Base-by-base conservation (phyloP, 2,888 invertebrate species). In the Synanthedon myopaeformis region DNA sequence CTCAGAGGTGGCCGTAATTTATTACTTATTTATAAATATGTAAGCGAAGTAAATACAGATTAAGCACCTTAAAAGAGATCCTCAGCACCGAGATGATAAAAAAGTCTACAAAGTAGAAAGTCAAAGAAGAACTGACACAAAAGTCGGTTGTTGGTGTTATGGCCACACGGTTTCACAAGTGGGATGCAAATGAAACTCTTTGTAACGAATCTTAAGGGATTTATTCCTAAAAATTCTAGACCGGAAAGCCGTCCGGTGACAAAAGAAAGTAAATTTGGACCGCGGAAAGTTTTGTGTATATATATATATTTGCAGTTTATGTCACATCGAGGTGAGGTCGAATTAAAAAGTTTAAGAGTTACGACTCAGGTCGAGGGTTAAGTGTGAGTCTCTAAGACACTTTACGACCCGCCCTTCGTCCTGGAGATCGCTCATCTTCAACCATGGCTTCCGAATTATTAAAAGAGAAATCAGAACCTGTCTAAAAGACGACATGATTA, bases 161-260 rank as follows among this genome's bases (percentile, higher is more conserved):
- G 45, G 45, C 45, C 45, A 3, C 3, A n/a, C 45, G n/a, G 45
- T 14, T 61, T 70, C 72, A 66, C 69, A 69, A 69, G 69, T 66
- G 62, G 69, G 72, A 82, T 82, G 81, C 78, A 83, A 82, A 83
- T 82, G 76, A 79, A 81, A 82, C 81, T 83, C 81, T 81, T 81
- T 84, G 82, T 82, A 74, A 74, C 73, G 72, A 80, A 81, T 79
- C 83, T 81, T 79, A 78, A 69, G 81, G 81, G 82, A 81, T 82
- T 82, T 82, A 82, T 79, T 79, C 71, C 70, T 70, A 75, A 81
- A 82, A 83, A 80, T 70, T 74, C 61, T 65, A 67, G 62, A 70
- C 72, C 70, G 69, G 70, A 75, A 76, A 74, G 67, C 61, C 61
- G 63, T 59, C 61, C 61, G 58, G 63, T 65, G 62, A 74, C 74